A percentile compares a stretch with the other conserved stretches of the same genome.
These are phyloP conservation scores for Xanthorhoe designata DNA, from an alignment of 2,888 invertebrate genomes.

Conservation along the genomic window DNA sequence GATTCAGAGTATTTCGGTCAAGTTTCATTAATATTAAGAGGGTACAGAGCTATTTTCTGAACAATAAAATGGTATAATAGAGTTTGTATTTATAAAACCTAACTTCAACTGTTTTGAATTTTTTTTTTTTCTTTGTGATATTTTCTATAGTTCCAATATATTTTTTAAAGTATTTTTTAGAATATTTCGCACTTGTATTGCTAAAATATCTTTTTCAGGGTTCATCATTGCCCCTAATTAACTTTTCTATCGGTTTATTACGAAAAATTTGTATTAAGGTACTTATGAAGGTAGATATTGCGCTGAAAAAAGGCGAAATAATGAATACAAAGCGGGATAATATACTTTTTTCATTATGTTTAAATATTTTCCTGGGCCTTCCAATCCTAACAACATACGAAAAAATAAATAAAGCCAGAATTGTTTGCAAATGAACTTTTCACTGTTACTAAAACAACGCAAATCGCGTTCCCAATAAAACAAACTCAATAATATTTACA, in stretches of 20 bases:
- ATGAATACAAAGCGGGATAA: too few relatives aligned
- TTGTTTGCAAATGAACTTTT: conserved; percentile 33
- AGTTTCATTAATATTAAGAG: not conserved
- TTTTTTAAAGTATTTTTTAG: too few relatives aligned
- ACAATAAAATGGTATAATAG: not conserved
- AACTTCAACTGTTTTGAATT: not conserved
- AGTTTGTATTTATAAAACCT: not conserved
- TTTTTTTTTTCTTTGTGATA: not conserved
- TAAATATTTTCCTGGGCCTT: too few relatives aligned
- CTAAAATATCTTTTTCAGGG: too few relatives aligned
- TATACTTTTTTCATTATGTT: too few relatives aligned
- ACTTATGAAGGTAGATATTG: too few relatives aligned
- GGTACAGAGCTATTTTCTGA: not conserved
- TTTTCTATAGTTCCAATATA: not conserved
- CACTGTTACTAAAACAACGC: conserved; percentile 26
- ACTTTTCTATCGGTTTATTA: too few relatives aligned
- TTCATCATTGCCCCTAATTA: too few relatives aligned
- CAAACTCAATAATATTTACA: conserved; percentile 57
- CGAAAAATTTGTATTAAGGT: too few relatives aligned
- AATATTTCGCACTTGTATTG: too few relatives aligned
- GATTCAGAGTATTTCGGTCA: not conserved
- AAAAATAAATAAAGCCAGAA: conserved; percentile 25
- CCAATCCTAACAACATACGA: too few relatives aligned
- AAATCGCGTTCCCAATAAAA: conserved; percentile 46
- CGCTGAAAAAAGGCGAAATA: too few relatives aligned